A percentile compares a stretch with the other conserved stretches of the same genome.
These are phyloP conservation scores for Andrena bucephala DNA, from an alignment of 2,888 invertebrate genomes.

Conservation along the genomic window DNA sequence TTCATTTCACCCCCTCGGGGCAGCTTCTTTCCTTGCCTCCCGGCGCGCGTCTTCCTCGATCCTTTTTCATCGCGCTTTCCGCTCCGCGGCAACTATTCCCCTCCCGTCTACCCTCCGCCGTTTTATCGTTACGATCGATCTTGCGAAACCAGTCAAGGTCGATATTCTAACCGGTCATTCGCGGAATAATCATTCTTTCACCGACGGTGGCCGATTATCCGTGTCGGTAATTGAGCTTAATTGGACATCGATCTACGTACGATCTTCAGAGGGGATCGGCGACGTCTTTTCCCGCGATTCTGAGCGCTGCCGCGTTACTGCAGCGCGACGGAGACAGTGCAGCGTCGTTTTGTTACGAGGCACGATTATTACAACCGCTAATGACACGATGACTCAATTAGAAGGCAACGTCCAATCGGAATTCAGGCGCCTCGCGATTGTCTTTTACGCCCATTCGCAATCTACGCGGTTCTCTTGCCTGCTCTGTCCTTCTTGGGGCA, in stretches of 20 bases:
- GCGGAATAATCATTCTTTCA: slow-evolving; percentile 68
- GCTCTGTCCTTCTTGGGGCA: neutral
- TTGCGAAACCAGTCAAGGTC: slow-evolving; percentile 69
- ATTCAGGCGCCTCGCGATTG: slow-evolving; percentile 68
- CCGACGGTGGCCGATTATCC: slow-evolving; percentile 67
- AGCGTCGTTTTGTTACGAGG: slow-evolving; percentile 28
- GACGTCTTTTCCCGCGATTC: slow-evolving; percentile 34
- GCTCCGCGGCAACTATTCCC: neutral
- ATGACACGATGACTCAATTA: slow-evolving; percentile 79
- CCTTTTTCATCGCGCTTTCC: neutral
- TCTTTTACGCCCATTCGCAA: slow-evolving; percentile 59
- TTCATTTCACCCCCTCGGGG: slow-evolving; percentile 22
- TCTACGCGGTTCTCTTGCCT: neutral
- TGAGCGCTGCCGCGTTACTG: neutral
- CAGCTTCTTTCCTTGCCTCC: neutral
- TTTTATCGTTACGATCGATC: slow-evolving; percentile 55
- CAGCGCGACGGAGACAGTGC: slow-evolving; percentile 12
- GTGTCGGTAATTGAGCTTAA: slow-evolving; percentile 71
- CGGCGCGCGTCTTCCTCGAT: neutral
- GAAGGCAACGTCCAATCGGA: slow-evolving; percentile 60
- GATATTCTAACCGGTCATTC: slow-evolving; percentile 58
- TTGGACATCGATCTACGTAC: slow-evolving; percentile 72
- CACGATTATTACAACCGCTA: slow-evolving; percentile 63
- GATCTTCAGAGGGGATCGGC: slow-evolving; percentile 32
- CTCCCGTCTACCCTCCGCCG: neutral